Evolutionary conservation across 2,888 invertebrate species (phyloP), one percentile per base, ranked within the genome.

Genomic region (Seira ritae): DNA sequence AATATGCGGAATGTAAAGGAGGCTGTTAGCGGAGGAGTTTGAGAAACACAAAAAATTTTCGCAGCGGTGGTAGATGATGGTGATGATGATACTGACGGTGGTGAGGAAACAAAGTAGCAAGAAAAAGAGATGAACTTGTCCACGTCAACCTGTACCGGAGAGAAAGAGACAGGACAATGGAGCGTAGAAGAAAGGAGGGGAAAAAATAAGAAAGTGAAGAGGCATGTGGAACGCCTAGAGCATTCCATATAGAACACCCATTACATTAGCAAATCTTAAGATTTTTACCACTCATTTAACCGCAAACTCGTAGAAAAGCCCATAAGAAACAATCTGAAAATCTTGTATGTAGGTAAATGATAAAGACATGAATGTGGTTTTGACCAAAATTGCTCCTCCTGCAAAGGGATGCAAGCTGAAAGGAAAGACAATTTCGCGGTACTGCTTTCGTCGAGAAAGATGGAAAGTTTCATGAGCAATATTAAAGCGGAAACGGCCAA

Each of bases 211-310:
- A 72, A 66, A 22, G 46, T 55, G 71, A 46, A 8, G 78, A 77
- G 77, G 55, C 55, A 78, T 71, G 65, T 68, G 20, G 69, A 69
- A 22, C 80, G 80, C 80, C 80, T 80, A 50, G 60, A 80, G 80
- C 80, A 73, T 60, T 67, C 70, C 37, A 24, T 67, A 77, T 20
- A 77, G 42, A 31, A 77, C 75, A 77, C 77, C 76, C 77, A 76
- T 82, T 77, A 77, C 82, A 77, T 82, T 82, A 82, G 68, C 77
- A 82, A 77, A 77, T 77, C 82, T 73, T 71, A 73, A 77, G 76
- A 70, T 71, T 77, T 82, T 82, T 76, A 73, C 82, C 82, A 82
- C 82, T 82, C 72, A 82, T 82, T 82, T 73, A 82, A 60, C 82
- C 82, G 68, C 82, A 77, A 77, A 82, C 72, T 71, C 60, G 75